Base-by-base conservation (phyloP, 2,797 vertebrate species). In the Catharus ustulatus region DNA sequence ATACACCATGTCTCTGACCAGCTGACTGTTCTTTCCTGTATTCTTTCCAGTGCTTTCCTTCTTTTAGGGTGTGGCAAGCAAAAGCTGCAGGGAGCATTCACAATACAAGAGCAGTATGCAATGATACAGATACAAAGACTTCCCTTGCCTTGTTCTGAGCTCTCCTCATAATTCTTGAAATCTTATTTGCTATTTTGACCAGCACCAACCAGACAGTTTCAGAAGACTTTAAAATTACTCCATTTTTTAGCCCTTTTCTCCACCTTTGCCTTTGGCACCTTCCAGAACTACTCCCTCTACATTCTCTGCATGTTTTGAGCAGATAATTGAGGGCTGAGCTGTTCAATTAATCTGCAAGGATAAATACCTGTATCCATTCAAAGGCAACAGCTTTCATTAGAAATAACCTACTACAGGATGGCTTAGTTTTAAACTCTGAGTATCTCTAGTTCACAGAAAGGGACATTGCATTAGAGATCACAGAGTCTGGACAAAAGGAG, bases 231-330 rank as follows among this genome's bases (percentile, higher is more conserved):
- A 74, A 49, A 83, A 86, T 75, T 54, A 62, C 24, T 34, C 63
- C 0, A 32, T 72, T 85, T 89, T 87, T 86, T 57, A 55, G 27
- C 22, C 49, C 18, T 82, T 86, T 89, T 86, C 55, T 90, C 67
- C 52, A 87, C 52, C 54, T 95, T 90, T 84, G 79, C 51, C 66
- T 86, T 54, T 86, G 71, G 80, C 80, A 89, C 32, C 59, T 81
- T 91, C 54, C 34, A 89, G 45, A 88, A 91, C 63, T 73, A 85
- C 61, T 58, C 57, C 38, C 30, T 87, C 45, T 17, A 59, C 29
- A 55, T 95, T 94, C 63, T 76, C 49, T 52, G 29, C 73, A 10
- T 84, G 62, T 71, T 94, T 87, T 82, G 63, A 90, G n/a, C n/a
- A 86, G 62, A 24, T 83, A 88, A 93, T 45, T 84, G 36, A 88